Base-by-base conservation (phyloP, 2,888 invertebrate genomes). In the Leistus spinibarbis region DNA sequence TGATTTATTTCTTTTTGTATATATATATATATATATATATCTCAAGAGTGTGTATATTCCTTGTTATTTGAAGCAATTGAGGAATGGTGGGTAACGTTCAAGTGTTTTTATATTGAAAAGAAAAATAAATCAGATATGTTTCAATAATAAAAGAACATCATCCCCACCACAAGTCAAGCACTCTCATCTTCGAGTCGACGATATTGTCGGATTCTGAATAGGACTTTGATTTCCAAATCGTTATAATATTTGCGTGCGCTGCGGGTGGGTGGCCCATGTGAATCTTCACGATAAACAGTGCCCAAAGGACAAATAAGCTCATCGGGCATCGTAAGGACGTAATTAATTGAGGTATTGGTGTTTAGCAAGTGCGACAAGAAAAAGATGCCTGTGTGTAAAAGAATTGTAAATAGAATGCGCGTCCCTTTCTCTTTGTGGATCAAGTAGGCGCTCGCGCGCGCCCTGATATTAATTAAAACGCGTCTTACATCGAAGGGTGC, bases 101-200 rank as follows among this genome's bases (percentile, higher is more conserved):
- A 40, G 40, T 40, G 40, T 7, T 7, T 7, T 27, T 71, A 64
- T 71, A 71, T 71, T 71, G 71, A 71, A 65, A 70, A 71, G 71
- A 71, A 71, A 71, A 71, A 71, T 71, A 71, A 71, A 71, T 71
- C 71, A 71, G 71, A 71, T 71, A 71, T 71, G 71, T 71, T 71
- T 64, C 71, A 71, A 71, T 71, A 71, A 71, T 19, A 71, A 71
- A 65, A 71, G 65, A 64, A 71, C 65, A 57, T 57, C 71, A 62
- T 63, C 65, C 17, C 57, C 13, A 13, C 40, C 40, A 7, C 9
- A 4, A 54, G 63, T 63, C 71, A 71, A 71, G 71, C 65, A 65
- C 16, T 17, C 54, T 7, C 27, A 9, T 27, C 27, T 27, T 40
- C n/a, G n/a, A n/a, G 40, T 40, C 13, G 40, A 40, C 40, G 13